Percentiles rank a stretch among this genome's conserved stretches.
These are phyloP conservation scores for Parasteatoda tepidariorum DNA, from an alignment of 1,140 invertebrate species.

Conservation along the genomic window DNA sequence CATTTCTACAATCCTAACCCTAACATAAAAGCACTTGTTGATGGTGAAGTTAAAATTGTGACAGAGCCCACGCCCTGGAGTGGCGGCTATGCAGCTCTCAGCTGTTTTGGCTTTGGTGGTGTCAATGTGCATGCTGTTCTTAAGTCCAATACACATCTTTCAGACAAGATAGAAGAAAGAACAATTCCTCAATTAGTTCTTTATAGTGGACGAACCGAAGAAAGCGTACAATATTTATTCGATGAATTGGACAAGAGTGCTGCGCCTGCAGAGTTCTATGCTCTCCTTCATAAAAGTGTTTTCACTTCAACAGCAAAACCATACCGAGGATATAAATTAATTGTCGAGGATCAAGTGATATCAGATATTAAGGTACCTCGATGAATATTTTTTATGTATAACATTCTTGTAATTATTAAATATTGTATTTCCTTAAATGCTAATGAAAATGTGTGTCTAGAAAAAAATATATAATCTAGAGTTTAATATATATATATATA, in stretches of 20 bases:
- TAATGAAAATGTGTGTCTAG: neutral
- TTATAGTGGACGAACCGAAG: conserved; percentile 86
- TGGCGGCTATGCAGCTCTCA: conserved; percentile 79
- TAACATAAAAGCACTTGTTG: conserved; percentile 86
- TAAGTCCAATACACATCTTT: conserved; percentile 73
- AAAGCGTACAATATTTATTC: conserved; percentile 79
- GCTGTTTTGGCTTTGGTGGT: conserved; percentile 98
- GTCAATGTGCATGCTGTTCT: conserved; percentile 94
- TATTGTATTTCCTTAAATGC: neutral
- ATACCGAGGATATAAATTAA: conserved; percentile 81
- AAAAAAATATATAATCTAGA: no score
- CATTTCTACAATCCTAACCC: conserved; percentile 88
- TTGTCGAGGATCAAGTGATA: conserved; percentile 69
- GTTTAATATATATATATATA: no score
- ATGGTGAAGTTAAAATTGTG: conserved; percentile 83
- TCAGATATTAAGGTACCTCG: conserved; percentile 37
- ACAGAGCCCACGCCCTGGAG: conserved; percentile 61
- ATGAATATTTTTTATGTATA: neutral
- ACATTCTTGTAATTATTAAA: neutral
- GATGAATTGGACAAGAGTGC: conserved; percentile 72
- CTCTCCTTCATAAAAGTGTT: conserved; percentile 81
- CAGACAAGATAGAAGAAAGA: conserved; percentile 70
- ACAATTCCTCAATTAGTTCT: conserved; percentile 77
- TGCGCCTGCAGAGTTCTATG: conserved; percentile 79
- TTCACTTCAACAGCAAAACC: conserved; percentile 76